Base-by-base conservation (phyloP, 2,797 vertebrate genomes). In the Prionace glauca region DNA sequence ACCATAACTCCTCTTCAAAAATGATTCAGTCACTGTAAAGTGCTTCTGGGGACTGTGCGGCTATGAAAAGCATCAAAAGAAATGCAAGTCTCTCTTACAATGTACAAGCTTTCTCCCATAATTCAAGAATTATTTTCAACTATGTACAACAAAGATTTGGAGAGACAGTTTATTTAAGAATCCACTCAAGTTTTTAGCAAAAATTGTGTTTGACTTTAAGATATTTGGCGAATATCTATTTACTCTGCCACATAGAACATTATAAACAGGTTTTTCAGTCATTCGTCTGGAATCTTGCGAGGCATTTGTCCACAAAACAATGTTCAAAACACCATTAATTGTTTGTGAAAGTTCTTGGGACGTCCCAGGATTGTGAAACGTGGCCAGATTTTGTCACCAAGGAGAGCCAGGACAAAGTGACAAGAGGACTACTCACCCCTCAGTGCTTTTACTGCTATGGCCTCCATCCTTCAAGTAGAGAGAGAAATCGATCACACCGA, bases 401-500 rank as follows among this genome's bases (percentile, higher is more conserved):
- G 1, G 18, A 11, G 62, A 18, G 1, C 20, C 9, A 2, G 29
- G 5, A 36, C 1, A 24, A 62, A 62, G 7, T 1, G 10, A 41
- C 7, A 24, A 56, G 1, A 24, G 7, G 45, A 29, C 24, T 16
- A 97, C 98, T 97, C 97, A 99, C 99, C 99, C 99, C 97, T 99
- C 99, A 0, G 97, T 98, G 96, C 98, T 99, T 97, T 99, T 99
- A 1, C 98, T 99, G 97, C 98, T 99, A 97, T 98, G 98, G 18
- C 97, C 98, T 0, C 99, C 99, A 2, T 99, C 99, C 97, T 99
- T 99, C 94, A 99, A 98, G 97, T 99, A 99, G 98, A 99, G 99
- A 0, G 99, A 99, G 97, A 99, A 99, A 97, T 99, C 99, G 62
- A 99, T 99, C 96, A 99, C 99, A 45, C 99, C 99, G 7, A 99